Evolutionary conservation across 2,113 vertebrate species (phyloP).

Genomic region (Anolis carolinensis): DNA sequence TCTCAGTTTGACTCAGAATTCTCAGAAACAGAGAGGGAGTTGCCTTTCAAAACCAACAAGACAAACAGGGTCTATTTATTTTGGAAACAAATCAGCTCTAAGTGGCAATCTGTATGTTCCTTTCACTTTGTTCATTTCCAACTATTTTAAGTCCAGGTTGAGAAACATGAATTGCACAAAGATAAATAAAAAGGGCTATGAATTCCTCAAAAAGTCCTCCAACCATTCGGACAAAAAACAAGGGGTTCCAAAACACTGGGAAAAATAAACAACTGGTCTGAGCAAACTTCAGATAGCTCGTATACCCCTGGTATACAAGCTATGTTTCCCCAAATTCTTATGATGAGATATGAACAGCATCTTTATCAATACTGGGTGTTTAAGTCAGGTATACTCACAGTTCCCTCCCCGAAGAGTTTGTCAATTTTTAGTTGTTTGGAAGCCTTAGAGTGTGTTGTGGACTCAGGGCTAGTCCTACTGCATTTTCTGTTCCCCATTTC

Average conservation of each 20-base stretch:
- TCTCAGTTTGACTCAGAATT: not conserved
- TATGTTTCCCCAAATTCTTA: not conserved
- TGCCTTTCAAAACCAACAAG: not conserved
- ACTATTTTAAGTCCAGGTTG: not conserved
- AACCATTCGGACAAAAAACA: not conserved
- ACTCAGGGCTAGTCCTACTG: too few relatives aligned
- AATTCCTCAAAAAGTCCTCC: not conserved
- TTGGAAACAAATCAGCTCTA: not conserved
- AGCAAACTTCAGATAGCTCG: not conserved
- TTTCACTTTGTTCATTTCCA: not conserved
- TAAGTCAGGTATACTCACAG: too few relatives aligned
- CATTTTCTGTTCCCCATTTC: too few relatives aligned
- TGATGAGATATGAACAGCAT: too few relatives aligned
- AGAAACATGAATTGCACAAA: not conserved
- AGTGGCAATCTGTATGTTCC: not conserved
- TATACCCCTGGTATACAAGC: not conserved
- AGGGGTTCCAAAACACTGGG: not conserved
- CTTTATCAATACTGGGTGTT: too few relatives aligned
- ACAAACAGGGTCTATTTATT: not conserved
- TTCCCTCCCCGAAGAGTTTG: too few relatives aligned
- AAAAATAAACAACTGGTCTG: not conserved
- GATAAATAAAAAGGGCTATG: not conserved
- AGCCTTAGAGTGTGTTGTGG: too few relatives aligned
- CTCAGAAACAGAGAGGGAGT: not conserved
- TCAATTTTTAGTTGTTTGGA: too few relatives aligned